phyloP scores from a whole-genome alignment of 2,888 invertebrate species.

The Caenorhabditis sp. region DNA sequence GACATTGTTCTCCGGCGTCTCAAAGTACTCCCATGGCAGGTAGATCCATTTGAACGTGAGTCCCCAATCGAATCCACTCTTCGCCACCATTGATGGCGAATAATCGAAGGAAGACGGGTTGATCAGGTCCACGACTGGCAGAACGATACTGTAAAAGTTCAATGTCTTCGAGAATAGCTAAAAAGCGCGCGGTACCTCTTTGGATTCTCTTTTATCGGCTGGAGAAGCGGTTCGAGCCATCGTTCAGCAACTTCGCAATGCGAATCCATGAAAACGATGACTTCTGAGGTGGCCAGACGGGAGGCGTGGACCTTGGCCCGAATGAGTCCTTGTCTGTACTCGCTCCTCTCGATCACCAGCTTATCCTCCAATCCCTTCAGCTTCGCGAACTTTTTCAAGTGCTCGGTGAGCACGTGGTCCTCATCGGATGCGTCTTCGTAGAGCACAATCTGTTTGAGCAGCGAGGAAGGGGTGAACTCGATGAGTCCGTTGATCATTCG shows the following conservation, averaged over 20 bases:
- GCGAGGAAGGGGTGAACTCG: conserved; percentile 67
- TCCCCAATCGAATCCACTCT: conserved; percentile 99
- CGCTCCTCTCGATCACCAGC: conserved; percentile 58
- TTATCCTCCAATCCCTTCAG: conserved; percentile 58
- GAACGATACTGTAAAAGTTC: conserved; percentile 86
- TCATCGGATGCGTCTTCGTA: conserved; percentile 78
- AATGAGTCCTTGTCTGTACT: conserved; percentile 65
- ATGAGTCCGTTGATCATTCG: conserved; percentile 81
- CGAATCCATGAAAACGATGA: conserved; percentile 95
- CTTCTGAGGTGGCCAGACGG: conserved; percentile 90
- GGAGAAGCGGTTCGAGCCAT: conserved; percentile 94
- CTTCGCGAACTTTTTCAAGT: conserved; percentile 68
- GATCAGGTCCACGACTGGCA: conserved; percentile 98
- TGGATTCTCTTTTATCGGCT: conserved; percentile 86
- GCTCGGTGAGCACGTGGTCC: conserved; percentile 56
- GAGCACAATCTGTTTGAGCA: conserved; percentile 78
- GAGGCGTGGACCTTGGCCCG: conserved; percentile 84
- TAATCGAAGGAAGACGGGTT: conserved; percentile 95
- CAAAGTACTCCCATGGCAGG: conserved; percentile 85
- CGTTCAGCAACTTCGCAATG: conserved; percentile 95
- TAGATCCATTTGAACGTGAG: conserved; percentile 93
- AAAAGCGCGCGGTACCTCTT: conserved; percentile 44
- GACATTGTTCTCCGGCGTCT: conserved; percentile 84
- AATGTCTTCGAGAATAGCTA: neutral
- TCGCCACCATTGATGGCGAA: conserved; percentile 92